These are phyloP conservation scores for Cassiopea andromeda DNA, from an alignment of 30 jellyfish, hydroid and myxozoan species.

Conservation along the genomic window DNA sequence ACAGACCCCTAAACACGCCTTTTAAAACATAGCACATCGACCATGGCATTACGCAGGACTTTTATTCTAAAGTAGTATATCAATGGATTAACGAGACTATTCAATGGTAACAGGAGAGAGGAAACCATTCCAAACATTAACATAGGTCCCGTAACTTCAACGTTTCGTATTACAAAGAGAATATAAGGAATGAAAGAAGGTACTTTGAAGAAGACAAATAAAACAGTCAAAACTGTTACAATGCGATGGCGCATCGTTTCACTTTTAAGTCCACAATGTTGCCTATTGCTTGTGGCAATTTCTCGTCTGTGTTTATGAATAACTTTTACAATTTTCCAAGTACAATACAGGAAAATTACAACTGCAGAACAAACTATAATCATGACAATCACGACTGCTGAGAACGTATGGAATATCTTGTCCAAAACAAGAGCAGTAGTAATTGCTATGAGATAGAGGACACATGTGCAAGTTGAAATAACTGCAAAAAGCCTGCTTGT, in stretches of 20 bases:
- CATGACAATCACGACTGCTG: not conserved
- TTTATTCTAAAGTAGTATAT: conserved; percentile 4
- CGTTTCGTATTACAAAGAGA: not conserved
- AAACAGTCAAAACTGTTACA: not conserved
- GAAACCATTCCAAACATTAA: too few relatives aligned
- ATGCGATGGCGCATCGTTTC: not conserved
- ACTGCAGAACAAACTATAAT: not conserved
- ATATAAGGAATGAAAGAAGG: not conserved
- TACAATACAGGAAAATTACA: not conserved
- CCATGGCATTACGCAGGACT: not conserved
- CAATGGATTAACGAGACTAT: not conserved
- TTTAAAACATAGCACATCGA: not conserved
- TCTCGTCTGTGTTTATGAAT: not conserved
- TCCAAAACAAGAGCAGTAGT: not conserved
- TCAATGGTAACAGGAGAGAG: not conserved
- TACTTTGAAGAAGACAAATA: not conserved
- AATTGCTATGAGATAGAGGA: not conserved
- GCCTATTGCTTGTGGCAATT: not conserved
- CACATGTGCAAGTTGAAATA: not conserved
- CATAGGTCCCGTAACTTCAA: too few relatives aligned
- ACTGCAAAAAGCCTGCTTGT: not conserved
- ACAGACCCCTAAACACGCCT: too few relatives aligned
- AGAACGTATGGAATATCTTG: not conserved
- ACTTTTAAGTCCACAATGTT: not conserved
- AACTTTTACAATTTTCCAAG: not conserved